Percentiles rank a stretch among this genome's conserved stretches.
Conservation (phyloP, 2,113 vertebrate genomes). For the Petroica traversi region DNA sequence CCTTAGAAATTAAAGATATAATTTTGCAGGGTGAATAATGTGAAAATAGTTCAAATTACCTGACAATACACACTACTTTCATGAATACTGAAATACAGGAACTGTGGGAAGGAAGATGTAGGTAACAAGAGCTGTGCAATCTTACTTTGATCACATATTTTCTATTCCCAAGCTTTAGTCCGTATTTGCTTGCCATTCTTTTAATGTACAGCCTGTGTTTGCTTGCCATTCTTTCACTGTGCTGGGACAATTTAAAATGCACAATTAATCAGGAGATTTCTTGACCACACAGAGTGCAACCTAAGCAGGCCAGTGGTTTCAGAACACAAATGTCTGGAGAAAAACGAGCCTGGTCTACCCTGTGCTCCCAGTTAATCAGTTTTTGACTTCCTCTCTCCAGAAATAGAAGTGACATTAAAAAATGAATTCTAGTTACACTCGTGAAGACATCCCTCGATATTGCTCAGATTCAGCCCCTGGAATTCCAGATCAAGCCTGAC, state of each 20-base stretch:
- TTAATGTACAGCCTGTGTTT: neutral
- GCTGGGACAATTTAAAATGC: neutral
- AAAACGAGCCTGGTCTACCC: neutral
- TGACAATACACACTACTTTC: neutral
- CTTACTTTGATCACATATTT: neutral
- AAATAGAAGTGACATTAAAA: neutral
- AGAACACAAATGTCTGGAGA: neutral
- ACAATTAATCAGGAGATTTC: neutral
- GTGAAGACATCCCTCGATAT: accelerated
- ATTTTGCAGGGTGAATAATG: neutral
- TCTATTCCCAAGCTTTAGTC: neutral
- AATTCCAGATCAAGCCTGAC: neutral
- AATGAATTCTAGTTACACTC: neutral
- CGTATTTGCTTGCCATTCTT: neutral
- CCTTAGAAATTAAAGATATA: slow-evolving; percentile 12
- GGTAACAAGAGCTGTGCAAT: neutral
- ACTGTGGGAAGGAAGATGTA: neutral
- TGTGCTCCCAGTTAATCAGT: neutral
- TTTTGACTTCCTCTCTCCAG: neutral
- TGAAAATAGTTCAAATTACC: slow-evolving; percentile 24
- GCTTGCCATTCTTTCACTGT: neutral
- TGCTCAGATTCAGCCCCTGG: neutral
- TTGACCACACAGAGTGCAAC: neutral
- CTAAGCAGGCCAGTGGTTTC: neutral
- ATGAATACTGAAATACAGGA: neutral